phyloP scores from a whole-genome alignment of 2,797 vertebrate species.

The Halcyon smyrnensis region DNA sequence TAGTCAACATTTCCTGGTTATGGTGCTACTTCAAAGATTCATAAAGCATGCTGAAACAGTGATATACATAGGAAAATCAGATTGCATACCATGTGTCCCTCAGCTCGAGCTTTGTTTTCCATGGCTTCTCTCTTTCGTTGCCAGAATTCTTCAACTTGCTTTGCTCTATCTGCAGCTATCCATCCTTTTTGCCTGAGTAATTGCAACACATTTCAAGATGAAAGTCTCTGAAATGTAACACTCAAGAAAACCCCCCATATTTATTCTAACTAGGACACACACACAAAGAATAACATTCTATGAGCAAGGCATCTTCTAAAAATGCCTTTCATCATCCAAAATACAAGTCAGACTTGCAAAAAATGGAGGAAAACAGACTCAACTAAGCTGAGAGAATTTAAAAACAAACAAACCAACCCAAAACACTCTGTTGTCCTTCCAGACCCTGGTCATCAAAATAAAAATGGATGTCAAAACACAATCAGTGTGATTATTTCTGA shows the following conservation, averaged over 20 bases:
- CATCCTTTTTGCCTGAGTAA: constrained; percentile 85
- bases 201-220: constrained; percentile 54
- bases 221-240: background rate
- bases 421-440: background rate
- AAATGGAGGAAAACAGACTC: background rate
- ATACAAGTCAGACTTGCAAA: background rate
- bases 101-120: constrained; percentile 96
- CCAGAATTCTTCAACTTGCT: constrained; percentile 95
- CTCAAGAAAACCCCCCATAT: background rate
- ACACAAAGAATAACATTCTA: background rate
- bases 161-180: constrained; percentile 81
- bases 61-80: background rate
- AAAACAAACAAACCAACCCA: background rate
- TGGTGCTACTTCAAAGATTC: background rate
- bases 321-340: background rate
- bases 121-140: constrained; percentile 94
- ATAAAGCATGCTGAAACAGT: background rate
- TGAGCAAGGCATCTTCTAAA: background rate
- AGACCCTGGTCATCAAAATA: background rate
- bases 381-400: background rate
- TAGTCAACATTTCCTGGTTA: background rate
- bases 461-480: background rate
- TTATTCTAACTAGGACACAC: background rate
- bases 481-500: background rate
- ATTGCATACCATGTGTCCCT: constrained; percentile 93